Conservation (phyloP, 2,888 invertebrate species). For the Dasysyrphus albostriatus region DNA sequence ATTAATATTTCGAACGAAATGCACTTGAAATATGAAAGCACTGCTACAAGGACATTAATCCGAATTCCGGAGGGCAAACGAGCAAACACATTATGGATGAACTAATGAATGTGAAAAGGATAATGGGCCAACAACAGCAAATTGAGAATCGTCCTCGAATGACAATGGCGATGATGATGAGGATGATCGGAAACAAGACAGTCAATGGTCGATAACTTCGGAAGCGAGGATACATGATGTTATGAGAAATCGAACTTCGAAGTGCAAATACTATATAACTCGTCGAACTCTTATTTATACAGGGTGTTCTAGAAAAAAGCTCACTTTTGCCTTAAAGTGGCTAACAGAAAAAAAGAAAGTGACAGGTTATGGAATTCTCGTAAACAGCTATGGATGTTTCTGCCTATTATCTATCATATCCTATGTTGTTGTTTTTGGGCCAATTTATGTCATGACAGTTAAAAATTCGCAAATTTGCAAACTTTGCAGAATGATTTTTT, state of each 20-base stretch:
- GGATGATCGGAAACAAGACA: conserved; percentile 11
- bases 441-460: too few species aligned
- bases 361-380: too few species aligned
- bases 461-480: too few species aligned
- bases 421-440: too few species aligned
- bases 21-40: conserved; percentile 2
- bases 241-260: not conserved
- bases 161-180: not conserved
- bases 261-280: not conserved
- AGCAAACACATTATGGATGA: conserved; percentile 20
- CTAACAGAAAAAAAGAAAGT: too few species aligned
- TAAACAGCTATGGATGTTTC: too few species aligned
- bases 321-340: not conserved
- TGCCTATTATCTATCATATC: too few species aligned
- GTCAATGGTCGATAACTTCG: not conserved
- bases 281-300: not conserved
- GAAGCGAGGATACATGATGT: not conserved
- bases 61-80: not conserved
- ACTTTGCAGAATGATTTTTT: too few species aligned
- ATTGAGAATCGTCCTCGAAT: not conserved
- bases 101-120: conserved; percentile 6
- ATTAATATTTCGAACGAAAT: not conserved
- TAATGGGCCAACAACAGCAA: not conserved
- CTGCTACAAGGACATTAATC: not conserved
- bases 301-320: not conserved